Evolutionary conservation across 1,140 invertebrate genomes (phyloP).

Genomic region (Sinella curviseta): DNA sequence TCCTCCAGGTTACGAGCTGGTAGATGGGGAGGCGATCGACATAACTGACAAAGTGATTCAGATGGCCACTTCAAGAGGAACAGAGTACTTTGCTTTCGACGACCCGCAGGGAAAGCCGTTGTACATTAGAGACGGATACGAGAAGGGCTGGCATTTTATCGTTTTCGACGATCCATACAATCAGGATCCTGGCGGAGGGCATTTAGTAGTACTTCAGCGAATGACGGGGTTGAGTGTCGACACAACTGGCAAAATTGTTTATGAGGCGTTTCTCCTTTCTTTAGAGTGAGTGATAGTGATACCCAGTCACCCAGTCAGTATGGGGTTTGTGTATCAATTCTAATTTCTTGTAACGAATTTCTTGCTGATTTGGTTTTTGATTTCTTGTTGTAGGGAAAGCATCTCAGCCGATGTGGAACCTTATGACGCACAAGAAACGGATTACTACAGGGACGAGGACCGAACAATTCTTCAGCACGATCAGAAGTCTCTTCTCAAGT

Average conservation of each 20-base stretch:
- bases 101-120: not conserved
- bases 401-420: not conserved
- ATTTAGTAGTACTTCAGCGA: not conserved
- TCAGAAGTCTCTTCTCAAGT: not conserved
- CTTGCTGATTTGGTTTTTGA: not conserved
- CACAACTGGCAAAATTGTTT: not conserved
- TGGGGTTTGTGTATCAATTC: not conserved
- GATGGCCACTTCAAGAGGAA: not conserved
- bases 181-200: constrained; percentile 7
- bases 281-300: not conserved
- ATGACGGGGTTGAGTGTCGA: constrained; percentile 1
- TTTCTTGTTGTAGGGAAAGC: not conserved
- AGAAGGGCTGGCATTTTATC: constrained; percentile 7
- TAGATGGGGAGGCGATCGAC: constrained; percentile 14
- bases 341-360: not conserved
- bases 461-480: not conserved
- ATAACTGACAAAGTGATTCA: constrained; percentile 8
- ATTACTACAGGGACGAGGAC: constrained; percentile 3
- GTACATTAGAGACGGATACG: not conserved
- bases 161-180: constrained; percentile 9
- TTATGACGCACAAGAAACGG: not conserved
- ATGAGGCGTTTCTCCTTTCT: not conserved
- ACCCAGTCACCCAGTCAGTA: not conserved
- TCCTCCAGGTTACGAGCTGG: not conserved
- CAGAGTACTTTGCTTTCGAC: not conserved